Evolutionary conservation across 2,888 invertebrate species (phyloP), one percentile per base, ranked within the genome.

Genomic region (Leistus spinibarbis): DNA sequence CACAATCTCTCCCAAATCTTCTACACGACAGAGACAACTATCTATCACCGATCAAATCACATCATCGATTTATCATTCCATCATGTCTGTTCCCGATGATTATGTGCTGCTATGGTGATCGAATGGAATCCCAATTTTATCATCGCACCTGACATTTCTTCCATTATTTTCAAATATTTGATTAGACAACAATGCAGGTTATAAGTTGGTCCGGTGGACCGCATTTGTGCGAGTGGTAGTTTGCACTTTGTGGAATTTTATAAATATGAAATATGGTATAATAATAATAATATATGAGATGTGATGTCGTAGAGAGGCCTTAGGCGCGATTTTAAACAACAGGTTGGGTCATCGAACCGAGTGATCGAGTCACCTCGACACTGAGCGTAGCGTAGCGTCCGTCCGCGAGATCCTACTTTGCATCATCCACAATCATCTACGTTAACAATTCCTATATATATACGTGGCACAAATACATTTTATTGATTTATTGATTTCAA

Each of bases 281-380:
- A 19, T 5, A 20, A 54, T 68, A 19, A 22, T 2, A 1, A 20
- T 67, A 54, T 20, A 16, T 24, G 13, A 23, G 64, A 24, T 64
- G 16, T 24, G n/a, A n/a, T 24, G 24, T 64, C 64, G 22, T 13
- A 4, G n/a, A 23, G 1, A 24, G 3, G 64, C 64, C 64, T 20
- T 9, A 22, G 22, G 64, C 64, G 16, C 19, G 16, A 64, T 23
- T 64, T 23, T 23, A 68, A 68, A 68, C 68, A 68, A 68, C 68
- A 68, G 54, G 54, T 68, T 68, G 23, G 68, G 68, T 68, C 68
- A 68, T 68, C 20, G 68, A 68, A 68, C 68, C 16, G 20, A 20
- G 60, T 20, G 60, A 60, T 20, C 53, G 27, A 19, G 53, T 53
- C 17, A 17, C 53, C 23, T 64, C 13, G 17, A 60, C 60, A 60